A percentile compares a stretch with the other conserved stretches of the same genome.
Conservation (phyloP, 2,888 invertebrate genomes). For the Spisula subtruncata region DNA sequence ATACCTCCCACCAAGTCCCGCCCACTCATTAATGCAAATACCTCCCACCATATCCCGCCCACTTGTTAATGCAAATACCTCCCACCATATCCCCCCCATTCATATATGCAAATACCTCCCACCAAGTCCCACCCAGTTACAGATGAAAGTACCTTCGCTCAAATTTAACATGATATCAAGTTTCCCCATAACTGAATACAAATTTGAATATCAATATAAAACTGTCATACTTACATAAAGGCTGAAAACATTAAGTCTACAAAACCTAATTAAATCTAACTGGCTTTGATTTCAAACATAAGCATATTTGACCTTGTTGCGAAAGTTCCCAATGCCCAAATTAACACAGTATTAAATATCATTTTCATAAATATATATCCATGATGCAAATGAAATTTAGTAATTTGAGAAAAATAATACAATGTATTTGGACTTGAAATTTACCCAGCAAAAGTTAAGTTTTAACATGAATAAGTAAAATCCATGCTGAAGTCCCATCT, state of each 20-base stretch:
- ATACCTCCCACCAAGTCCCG: not conserved
- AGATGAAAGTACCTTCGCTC: not conserved
- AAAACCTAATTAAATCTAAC: not conserved
- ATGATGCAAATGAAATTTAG: too few relatives aligned
- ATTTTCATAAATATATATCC: too few relatives aligned
- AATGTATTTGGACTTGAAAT: too few relatives aligned
- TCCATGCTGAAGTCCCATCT: not conserved
- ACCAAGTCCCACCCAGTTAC: not conserved
- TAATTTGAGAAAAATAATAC: too few relatives aligned
- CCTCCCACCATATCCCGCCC: not conserved
- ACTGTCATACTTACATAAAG: not conserved
- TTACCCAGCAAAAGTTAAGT: too few relatives aligned
- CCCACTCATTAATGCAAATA: not conserved
- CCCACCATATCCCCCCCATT: slow-evolving; percentile 12
- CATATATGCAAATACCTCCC: not conserved
- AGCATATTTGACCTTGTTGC: not conserved
- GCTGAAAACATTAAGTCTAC: not conserved
- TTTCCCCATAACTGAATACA: not conserved
- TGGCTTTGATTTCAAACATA: not conserved
- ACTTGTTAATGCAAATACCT: not conserved
- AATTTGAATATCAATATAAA: not conserved
- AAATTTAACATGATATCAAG: not conserved
- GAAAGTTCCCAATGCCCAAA: too few relatives aligned
- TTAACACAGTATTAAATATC: too few relatives aligned
- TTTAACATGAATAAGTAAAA: not conserved